phyloP scores from a whole-genome alignment of 30 jellyfish, hydroid and myxozoan species.

The Pelagia noctiluca region DNA sequence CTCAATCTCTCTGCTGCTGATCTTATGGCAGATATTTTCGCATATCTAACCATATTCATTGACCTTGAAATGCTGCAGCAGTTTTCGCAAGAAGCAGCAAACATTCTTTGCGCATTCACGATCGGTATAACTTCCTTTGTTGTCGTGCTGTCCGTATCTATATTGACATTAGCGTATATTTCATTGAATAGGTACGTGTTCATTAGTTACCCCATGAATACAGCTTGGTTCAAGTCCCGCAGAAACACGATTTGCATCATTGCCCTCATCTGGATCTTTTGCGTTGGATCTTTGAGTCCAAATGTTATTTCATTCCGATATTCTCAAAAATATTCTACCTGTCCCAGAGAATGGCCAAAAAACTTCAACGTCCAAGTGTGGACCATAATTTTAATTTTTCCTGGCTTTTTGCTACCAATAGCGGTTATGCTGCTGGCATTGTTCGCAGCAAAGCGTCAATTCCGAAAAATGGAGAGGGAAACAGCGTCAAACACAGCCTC shows the following conservation, averaged over 20 bases:
- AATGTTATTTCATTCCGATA: slow-evolving; percentile 38
- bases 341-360: slow-evolving; percentile 61
- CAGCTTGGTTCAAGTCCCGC: slow-evolving; percentile 50
- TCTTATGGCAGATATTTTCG: slow-evolving; percentile 50
- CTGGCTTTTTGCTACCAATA: slow-evolving; percentile 32
- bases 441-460: slow-evolving; percentile 20
- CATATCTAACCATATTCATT: slow-evolving; percentile 48
- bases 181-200: slow-evolving; percentile 44
- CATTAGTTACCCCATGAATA: slow-evolving; percentile 40
- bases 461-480: neutral
- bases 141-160: slow-evolving; percentile 67
- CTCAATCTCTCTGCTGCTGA: slow-evolving; percentile 54
- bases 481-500: slow-evolving; percentile 10
- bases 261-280: slow-evolving; percentile 23
- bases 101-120: slow-evolving; percentile 69
- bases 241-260: neutral
- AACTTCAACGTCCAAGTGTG: slow-evolving; percentile 13
- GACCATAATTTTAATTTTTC: neutral
- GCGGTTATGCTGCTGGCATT: slow-evolving; percentile 27
- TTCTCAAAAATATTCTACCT: neutral
- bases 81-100: slow-evolving; percentile 24
- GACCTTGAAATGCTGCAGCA: slow-evolving; percentile 44
- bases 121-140: slow-evolving; percentile 78
- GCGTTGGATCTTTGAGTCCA: slow-evolving; percentile 16
- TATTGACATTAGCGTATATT: slow-evolving; percentile 38